Evolutionary conservation across 2,888 invertebrate genomes (phyloP), one percentile per base, ranked within the genome.

Genomic region (Heterodera filipjevi): DNA sequence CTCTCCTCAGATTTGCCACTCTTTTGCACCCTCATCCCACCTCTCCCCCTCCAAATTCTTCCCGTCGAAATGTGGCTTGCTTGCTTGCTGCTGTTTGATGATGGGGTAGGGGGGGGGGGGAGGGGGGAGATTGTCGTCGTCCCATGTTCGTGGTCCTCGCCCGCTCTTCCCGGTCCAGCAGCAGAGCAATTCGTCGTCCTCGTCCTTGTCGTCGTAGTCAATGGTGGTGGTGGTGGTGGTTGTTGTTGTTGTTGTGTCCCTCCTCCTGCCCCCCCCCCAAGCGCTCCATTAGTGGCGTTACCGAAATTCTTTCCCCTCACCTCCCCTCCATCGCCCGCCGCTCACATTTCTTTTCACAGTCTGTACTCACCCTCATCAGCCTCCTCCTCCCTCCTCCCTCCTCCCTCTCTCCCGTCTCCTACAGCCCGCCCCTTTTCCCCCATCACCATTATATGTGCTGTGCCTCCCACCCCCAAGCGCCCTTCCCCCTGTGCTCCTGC

Each of bases 231-330:
- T 59, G 2, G 59, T 59, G 59, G n/a, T 49, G 49, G 59, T n/a
- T 3, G 59, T n/a, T 59, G 59, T 59, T 59, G 59, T 59, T 59
- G 59, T 59, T 59, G 59, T 59, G 59, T 59, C n/a, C 59, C 59
- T 59, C 59, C 59, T 27, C 27, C n/a, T 49, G 12, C 46, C 16
- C 19, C 12, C 46, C 46, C 46, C 46, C 2, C 6, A 2, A 5
- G 46, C 46, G 19, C 46, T 2, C 46, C 46, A 49, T 49, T 49
- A 49, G 46, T 49, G 46, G 46, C 46, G 46, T 49, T 49, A 49
- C 46, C 46, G 46, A 49, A 49, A 49, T 49, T 49, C 46, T 16
- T 49, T 16, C 46, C 46, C 46, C 16, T 27, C 59, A 5, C 2
- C 53, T n/a, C n/a, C 53, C 53, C n/a, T n/a, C 27, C n/a, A n/a